Base-by-base conservation (phyloP, 2,888 invertebrate genomes). In the Synergus laeviventris region DNA sequence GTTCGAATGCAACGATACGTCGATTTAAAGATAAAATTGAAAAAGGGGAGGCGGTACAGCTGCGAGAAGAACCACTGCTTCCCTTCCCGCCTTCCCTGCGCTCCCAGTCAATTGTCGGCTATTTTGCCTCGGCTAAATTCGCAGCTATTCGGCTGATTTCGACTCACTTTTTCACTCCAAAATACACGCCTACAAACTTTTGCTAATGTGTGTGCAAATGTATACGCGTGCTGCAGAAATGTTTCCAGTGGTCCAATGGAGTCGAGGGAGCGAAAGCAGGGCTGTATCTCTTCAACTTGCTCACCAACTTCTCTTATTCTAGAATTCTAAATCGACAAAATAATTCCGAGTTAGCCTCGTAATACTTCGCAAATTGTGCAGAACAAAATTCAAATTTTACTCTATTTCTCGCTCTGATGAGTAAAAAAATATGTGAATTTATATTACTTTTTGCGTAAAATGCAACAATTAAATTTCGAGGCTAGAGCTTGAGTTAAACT, bases 1-100 rank as follows among this genome's bases (percentile, higher is more conserved):
- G 79, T 81, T 76, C 73, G 75, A 80, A 74, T 80, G 73, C 76
- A 76, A 77, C 79, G 81, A 76, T 80, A 80, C 81, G 80, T 86
- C 84, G 85, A 87, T 86, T 84, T 82, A 77, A 81, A 81, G 85
- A 88, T 85, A 86, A 88, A 88, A 86, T 86, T 86, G 87, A 87
- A 87, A 89, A 85, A 84, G 89, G 89, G 89, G 89, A 90, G 87
- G 90, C 87, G 83, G 90, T 82, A 86, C 89, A 87, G 85, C 83
- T 84, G 81, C 83, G 82, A 86, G 90, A 90, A 90, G 83, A 83
- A 89, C 90, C 81, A 79, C 73, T 73, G 79, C 83, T 82, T 75
- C 79, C 79, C 82, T 76, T 81, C 82, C 77, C 80, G 76, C 82
- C 82, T 82, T 74, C 85, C 85, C 81, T 80, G 80, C 85, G 83